Conservation (phyloP, 2,113 vertebrate species). For the Rissa tridactyla region DNA sequence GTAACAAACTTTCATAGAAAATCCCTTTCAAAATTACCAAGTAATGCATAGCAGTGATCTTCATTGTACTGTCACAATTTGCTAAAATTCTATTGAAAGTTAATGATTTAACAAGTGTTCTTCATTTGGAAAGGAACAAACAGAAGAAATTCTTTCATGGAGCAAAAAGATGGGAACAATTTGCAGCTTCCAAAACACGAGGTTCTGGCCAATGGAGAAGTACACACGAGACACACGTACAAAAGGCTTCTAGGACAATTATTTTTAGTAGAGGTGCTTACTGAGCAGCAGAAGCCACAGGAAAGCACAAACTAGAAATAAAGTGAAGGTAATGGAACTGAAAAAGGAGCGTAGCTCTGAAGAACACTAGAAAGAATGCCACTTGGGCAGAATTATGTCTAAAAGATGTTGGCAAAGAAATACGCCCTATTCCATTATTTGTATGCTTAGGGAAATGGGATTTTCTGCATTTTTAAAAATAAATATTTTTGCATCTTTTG, state of each 20-base stretch:
- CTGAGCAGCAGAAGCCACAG: not conserved
- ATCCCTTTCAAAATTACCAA: not conserved
- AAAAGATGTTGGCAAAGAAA: not conserved
- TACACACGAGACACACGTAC: not conserved
- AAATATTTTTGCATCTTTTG: not conserved
- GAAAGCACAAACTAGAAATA: not conserved
- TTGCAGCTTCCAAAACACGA: not conserved
- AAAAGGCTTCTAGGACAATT: not conserved
- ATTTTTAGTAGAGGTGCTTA: not conserved
- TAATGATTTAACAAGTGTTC: not conserved
- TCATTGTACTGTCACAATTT: not conserved
- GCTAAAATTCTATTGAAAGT: not conserved
- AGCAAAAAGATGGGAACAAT: not conserved
- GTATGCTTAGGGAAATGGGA: not conserved
- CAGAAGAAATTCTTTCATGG: not conserved
- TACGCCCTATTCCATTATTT: not conserved
- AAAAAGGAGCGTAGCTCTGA: slow-evolving; percentile 5
- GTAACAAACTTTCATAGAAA: not conserved
- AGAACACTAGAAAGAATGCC: not conserved
- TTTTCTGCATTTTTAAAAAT: not conserved
- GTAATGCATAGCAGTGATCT: not conserved
- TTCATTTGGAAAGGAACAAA: not conserved
- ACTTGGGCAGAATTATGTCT: not conserved
- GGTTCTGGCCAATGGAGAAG: not conserved
- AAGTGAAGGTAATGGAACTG: not conserved